These are phyloP conservation scores for Ceyx erithaca DNA, from an alignment of 2,797 vertebrate species.

Conservation along the genomic window DNA sequence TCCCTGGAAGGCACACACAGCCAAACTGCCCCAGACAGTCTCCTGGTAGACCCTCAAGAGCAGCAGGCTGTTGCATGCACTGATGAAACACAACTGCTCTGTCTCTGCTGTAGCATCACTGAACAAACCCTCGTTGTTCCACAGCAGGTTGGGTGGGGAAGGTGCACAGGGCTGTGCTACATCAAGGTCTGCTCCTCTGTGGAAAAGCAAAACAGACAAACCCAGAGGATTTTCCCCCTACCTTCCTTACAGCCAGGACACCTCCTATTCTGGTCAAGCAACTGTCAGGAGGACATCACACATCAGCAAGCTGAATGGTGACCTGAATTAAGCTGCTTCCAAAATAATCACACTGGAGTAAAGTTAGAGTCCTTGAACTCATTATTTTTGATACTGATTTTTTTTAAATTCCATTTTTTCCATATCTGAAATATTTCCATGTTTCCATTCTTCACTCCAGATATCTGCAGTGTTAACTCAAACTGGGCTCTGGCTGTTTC, in stretches of 20 bases:
- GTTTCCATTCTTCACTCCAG: neutral
- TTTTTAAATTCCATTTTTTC: neutral
- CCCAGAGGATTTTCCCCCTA: neutral
- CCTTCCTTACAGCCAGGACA: neutral
- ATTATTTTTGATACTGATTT: neutral
- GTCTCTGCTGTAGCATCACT: rapidly evolving
- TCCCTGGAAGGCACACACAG: neutral
- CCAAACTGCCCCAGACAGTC: neutral
- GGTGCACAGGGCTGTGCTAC: neutral
- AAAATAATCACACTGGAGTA: neutral
- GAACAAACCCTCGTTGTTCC: neutral
- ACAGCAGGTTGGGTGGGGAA: neutral
- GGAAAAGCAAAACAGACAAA: neutral
- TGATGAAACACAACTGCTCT: neutral
- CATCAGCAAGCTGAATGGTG: neutral
- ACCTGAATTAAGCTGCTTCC: constrained; percentile 7
- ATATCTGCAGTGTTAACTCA: neutral
- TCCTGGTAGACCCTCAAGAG: neutral
- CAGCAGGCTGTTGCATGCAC: rapidly evolving
- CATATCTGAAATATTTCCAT: neutral
- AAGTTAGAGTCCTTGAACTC: constrained; percentile 15
- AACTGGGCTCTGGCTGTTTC: neutral
- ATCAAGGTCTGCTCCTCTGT: neutral
- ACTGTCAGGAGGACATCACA: neutral
- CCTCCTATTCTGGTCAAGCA: neutral